These are phyloP conservation scores for Choloepus didactylus DNA, from an alignment of 2,797 vertebrate genomes.

Conservation along the genomic window DNA sequence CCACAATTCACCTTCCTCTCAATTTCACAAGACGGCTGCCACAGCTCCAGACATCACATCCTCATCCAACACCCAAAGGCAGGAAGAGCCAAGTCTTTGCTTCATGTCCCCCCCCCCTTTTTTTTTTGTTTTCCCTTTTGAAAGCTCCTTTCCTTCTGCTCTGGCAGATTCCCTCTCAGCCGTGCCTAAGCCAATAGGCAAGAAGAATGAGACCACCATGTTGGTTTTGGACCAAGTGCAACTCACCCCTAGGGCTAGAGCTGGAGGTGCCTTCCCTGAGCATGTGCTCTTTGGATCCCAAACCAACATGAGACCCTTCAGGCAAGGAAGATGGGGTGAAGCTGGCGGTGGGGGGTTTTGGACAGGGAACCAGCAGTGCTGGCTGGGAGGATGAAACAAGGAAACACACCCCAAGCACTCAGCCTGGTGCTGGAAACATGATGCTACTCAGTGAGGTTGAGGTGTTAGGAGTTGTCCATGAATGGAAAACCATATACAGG, in stretches of 20 bases:
- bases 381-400: rapidly evolving
- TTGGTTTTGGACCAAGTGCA: neutral
- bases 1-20: neutral
- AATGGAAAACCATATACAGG: rapidly evolving
- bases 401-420: rapidly evolving
- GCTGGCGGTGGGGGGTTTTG: neutral
- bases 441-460: rapidly evolving
- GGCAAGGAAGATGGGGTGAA: neutral
- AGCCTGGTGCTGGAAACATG: rapidly evolving
- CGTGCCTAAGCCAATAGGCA: neutral
- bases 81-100: neutral
- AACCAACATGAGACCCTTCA: neutral
- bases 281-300: neutral
- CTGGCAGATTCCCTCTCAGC: neutral
- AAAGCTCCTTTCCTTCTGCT: neutral
- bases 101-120: neutral
- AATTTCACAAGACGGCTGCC: neutral
- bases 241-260: neutral
- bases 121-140: neutral
- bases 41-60: neutral
- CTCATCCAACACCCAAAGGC: neutral
- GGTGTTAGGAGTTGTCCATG: rapidly evolving
- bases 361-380: neutral
- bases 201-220: neutral
- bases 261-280: neutral